Percentiles rank a stretch among this genome's conserved stretches.
Evolutionary conservation across 2,797 vertebrate species (phyloP).

Genomic region (Chrysocyon brachyurus): DNA sequence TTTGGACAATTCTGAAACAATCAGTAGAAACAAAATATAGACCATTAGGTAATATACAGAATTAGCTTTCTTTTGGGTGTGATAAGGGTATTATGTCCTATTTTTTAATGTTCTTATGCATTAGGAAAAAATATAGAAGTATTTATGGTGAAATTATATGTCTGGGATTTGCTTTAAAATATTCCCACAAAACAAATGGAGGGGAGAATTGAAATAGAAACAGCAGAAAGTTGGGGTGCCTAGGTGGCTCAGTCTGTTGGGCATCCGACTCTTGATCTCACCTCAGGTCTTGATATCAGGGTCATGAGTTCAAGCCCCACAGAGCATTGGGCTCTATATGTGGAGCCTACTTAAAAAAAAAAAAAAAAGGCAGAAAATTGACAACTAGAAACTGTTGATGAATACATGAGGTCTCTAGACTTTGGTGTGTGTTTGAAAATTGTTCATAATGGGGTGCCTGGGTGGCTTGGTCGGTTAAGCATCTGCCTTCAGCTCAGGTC

Average conservation of each 20-base stretch:
- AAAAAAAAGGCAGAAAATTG: no score
- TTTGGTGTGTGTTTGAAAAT: no score
- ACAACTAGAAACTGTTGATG: no score
- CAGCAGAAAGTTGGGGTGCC: background rate
- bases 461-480: no score
- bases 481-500: background rate
- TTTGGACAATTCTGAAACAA: conserved; percentile 43
- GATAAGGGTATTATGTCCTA: conserved; percentile 22
- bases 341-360: no score
- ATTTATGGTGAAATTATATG: conserved; percentile 38
- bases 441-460: no score
- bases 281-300: no score
- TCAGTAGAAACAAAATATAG: conserved; percentile 40
- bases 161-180: conserved; percentile 63
- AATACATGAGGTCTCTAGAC: no score
- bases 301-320: no score
- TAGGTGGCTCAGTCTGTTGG: background rate
- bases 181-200: background rate
- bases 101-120: conserved; percentile 63
- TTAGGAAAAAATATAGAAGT: conserved; percentile 39
- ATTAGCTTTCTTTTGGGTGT: background rate
- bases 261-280: background rate
- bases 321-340: no score
- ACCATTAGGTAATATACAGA: conserved; percentile 32
- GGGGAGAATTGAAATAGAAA: conserved; percentile 17